A percentile compares a stretch with the other conserved stretches of the same genome.
Conservation (phyloP, 2,113 vertebrate genomes). For the Melierax canorus region DNA sequence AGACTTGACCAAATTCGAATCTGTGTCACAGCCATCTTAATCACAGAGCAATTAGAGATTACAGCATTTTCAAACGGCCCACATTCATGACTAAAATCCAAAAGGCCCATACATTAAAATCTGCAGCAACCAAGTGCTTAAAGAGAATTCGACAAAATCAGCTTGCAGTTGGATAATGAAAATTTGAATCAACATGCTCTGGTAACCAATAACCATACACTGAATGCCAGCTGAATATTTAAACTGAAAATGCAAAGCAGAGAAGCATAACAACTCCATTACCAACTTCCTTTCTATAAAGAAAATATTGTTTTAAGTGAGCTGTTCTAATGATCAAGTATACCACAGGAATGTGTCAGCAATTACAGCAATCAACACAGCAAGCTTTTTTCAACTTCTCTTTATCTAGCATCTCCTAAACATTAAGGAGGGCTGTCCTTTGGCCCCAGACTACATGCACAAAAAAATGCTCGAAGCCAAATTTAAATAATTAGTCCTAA, state of each 20-base stretch:
- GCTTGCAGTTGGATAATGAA: constrained; percentile 23
- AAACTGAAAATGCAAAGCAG: constrained; percentile 35
- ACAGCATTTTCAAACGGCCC: background rate
- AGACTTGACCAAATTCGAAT: constrained; percentile 9
- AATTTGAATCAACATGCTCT: constrained; percentile 48
- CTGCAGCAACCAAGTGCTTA: constrained; percentile 29
- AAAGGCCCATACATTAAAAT: background rate
- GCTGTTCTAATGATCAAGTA: constrained; percentile 44
- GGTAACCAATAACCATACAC: constrained; percentile 25
- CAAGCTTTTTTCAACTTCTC: background rate
- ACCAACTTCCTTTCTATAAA: constrained; percentile 55
- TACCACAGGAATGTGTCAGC: constrained; percentile 46
- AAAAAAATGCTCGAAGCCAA: background rate
- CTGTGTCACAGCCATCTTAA: constrained; percentile 26
- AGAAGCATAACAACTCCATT: constrained; percentile 53
- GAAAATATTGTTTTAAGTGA: constrained; percentile 61
- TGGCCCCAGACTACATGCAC: background rate
- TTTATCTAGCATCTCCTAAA: constrained; percentile 42
- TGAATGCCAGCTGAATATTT: background rate
- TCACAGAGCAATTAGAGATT: background rate
- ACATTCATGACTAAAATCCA: constrained; percentile 3
- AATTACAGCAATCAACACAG: constrained; percentile 31
- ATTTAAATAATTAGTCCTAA: constrained; percentile 10
- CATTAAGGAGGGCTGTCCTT: background rate
- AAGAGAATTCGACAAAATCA: constrained; percentile 24